phyloP scores from a whole-genome alignment of 2,113 vertebrate species.

The Anoura caudifer region DNA sequence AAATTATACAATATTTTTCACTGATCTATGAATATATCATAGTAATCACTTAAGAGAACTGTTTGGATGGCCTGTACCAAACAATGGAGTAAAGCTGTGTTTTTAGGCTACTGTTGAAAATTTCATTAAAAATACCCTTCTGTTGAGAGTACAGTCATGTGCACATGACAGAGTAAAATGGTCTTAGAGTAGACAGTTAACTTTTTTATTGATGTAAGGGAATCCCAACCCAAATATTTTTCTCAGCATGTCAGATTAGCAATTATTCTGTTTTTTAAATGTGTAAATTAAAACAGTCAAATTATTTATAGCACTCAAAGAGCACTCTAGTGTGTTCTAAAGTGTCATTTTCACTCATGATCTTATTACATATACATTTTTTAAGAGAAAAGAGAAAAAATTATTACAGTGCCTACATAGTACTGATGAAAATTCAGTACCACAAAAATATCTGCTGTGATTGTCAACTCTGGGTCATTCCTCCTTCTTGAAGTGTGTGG shows the following conservation, averaged over 20 bases:
- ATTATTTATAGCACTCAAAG: neutral
- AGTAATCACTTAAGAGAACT: neutral
- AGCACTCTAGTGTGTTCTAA: neutral
- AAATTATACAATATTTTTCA: neutral
- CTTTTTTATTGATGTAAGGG: neutral
- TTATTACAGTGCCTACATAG: neutral
- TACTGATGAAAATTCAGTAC: neutral
- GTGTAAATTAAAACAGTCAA: neutral
- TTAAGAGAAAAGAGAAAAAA: neutral
- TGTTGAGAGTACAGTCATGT: neutral
- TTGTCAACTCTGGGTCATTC: neutral
- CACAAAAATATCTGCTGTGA: neutral
- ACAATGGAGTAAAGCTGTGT: neutral
- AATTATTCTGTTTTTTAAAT: neutral
- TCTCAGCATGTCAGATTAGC: neutral
- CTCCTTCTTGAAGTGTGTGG: neutral
- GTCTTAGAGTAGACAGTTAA: neutral
- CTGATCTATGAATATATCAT: neutral
- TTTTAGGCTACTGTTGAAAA: neutral
- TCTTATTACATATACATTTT: neutral
- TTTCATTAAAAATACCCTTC: neutral
- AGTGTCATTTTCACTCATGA: neutral
- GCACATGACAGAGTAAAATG: neutral
- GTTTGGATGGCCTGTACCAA: neutral
- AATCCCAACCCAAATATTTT: neutral